Percentiles rank a stretch among this genome's conserved stretches.
phyloP scores from a whole-genome alignment of 2,113 vertebrate genomes.

The Halichoerus grypus region DNA sequence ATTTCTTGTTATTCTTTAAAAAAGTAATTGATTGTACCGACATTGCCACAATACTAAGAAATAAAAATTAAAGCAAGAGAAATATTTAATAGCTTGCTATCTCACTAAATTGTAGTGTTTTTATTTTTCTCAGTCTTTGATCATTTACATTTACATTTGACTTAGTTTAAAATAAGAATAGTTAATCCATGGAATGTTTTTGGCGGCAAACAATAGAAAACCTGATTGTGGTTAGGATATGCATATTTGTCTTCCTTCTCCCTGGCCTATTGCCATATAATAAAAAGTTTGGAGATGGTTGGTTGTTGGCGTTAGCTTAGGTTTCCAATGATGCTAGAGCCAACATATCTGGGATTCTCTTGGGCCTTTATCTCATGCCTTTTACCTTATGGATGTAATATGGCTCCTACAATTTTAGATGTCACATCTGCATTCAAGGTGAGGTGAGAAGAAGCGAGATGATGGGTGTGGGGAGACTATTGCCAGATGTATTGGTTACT shows the following conservation, averaged over 20 bases:
- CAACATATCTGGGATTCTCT: not conserved
- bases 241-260: not conserved
- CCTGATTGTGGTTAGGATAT: not conserved
- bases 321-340: not conserved
- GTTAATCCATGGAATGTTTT: not conserved
- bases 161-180: conserved; percentile 30
- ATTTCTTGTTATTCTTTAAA: not conserved
- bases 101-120: not conserved
- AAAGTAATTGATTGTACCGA: not conserved
- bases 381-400: not conserved
- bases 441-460: not conserved
- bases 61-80: conserved; percentile 40
- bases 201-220: not conserved
- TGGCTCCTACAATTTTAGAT: not conserved
- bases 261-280: not conserved
- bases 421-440: not conserved
- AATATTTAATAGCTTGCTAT: not conserved
- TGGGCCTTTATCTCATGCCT: not conserved
- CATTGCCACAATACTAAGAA: not conserved
- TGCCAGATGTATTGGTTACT: not conserved
- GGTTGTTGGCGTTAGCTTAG: not conserved
- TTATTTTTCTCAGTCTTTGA: not conserved
- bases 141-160: not conserved
- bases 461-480: not conserved
- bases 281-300: not conserved